Evolutionary conservation across 2,113 vertebrate species (phyloP), one percentile per base, ranked within the genome.

Genomic region (Aspiorhynchus laticeps): DNA sequence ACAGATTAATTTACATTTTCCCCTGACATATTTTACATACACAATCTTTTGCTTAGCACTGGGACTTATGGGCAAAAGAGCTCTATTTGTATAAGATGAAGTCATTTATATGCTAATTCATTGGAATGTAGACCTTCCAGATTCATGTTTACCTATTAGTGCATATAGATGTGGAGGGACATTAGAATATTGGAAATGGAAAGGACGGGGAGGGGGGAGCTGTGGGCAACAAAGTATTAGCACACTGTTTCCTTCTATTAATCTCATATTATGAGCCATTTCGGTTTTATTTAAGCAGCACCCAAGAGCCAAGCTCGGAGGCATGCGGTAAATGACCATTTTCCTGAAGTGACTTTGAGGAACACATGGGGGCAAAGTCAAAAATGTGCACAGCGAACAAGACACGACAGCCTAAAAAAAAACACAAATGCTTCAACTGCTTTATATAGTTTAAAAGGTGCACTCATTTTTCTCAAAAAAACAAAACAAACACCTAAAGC

Each of bases 101-200:
- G 93, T 96, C 94, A 96, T 96, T 94, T 96, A 96, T 96, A 96
- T 96, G 95, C 95, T 95, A 96, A 96, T 96, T 95, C 94, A 93
- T 94, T 92, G 92, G 92, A 92, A 94, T 94, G 94, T 94, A 94
- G 93, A 93, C 93, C 92, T 94, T 94, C 93, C 86, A 86, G 74
- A 88, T 93, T 95, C 94, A 93, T 96, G 94, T 95, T 96, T 95
- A 95, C 95, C 93, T 94, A 96, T 95, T 95, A 95, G 94, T 92
- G 92, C 90, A 92, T 90, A 93, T 92, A 93, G 93, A 95, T 95
- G 94, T 93, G 91, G 93, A 91, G 92, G 93, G 93, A 94, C 86
- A 93, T 93, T 93, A 92, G 90, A 92, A 94, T 94, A 93, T 93
- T 94, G 94, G 89, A 89, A 92, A 85, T 85, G 51, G 33, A 28